Evolutionary conservation across 2,888 invertebrate species (phyloP).

Genomic region (Oscheius sp.): DNA sequence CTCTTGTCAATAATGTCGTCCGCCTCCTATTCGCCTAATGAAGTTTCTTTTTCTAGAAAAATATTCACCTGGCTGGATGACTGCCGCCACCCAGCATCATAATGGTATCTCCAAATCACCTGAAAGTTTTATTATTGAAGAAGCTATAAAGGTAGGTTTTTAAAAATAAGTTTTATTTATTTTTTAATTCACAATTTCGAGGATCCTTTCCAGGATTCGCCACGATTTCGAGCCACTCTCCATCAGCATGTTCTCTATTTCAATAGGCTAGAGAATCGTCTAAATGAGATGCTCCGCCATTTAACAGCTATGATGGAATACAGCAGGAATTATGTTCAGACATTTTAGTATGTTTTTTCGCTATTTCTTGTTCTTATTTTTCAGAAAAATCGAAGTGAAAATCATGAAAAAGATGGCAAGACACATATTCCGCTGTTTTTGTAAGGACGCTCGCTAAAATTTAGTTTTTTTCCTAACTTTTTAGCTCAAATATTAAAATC

Average conservation of each 20-base stretch:
- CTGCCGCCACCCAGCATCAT: neutral
- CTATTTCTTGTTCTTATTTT: constrained; percentile 72
- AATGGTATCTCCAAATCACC: constrained; percentile 28
- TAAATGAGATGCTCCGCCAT: constrained; percentile 81
- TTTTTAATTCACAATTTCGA: neutral
- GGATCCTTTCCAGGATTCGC: constrained; percentile 44
- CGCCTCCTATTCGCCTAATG: too few species aligned
- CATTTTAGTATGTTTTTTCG: constrained; percentile 83
- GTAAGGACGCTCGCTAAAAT: too few species aligned
- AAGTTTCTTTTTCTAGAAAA: too few species aligned
- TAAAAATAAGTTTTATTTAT: neutral
- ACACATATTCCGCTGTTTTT: too few species aligned
- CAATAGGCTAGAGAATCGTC: constrained; percentile 51
- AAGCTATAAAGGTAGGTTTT: constrained; percentile 56
- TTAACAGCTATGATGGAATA: constrained; percentile 90
- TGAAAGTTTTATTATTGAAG: constrained; percentile 47
- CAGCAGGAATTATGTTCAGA: constrained; percentile 89
- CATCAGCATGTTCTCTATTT: constrained; percentile 54
- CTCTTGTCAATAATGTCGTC: too few species aligned
- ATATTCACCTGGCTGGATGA: constrained; percentile 5
- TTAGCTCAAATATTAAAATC: too few species aligned
- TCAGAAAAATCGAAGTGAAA: neutral
- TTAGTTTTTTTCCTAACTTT: too few species aligned
- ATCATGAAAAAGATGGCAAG: too few species aligned
- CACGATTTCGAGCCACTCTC: constrained; percentile 49